phyloP scores from a whole-genome alignment of 2,113 vertebrate genomes.

The Archocentrus centrarchus region DNA sequence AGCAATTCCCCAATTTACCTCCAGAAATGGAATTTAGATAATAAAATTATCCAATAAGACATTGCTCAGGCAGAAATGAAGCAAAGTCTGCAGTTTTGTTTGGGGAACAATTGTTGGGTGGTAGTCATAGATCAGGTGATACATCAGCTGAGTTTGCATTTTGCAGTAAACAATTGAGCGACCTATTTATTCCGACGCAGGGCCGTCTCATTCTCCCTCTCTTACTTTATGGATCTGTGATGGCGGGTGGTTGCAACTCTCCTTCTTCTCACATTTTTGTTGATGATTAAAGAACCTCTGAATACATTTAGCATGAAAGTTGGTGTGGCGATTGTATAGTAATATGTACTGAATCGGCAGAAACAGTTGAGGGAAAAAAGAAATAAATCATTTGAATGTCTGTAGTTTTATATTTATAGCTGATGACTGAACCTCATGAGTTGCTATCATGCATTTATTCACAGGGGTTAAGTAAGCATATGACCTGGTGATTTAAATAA shows the following conservation, averaged over 20 bases:
- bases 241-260: background rate
- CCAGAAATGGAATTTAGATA: background rate
- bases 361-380: background rate
- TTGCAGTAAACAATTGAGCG: conserved; percentile 42
- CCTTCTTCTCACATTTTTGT: background rate
- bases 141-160: conserved; percentile 36
- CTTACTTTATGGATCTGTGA: background rate
- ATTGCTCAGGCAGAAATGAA: conserved; percentile 17
- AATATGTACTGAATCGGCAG: background rate
- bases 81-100: conserved; percentile 22
- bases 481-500: conserved; percentile 10
- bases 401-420: conserved; percentile 10
- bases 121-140: conserved; percentile 21
- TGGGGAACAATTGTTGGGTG: conserved; percentile 12
- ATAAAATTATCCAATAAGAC: conserved; percentile 12
- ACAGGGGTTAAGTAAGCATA: conserved; percentile 18
- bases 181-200: conserved; percentile 39
- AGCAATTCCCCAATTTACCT: background rate
- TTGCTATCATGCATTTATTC: conserved; percentile 13
- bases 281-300: background rate
- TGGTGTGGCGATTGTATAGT: background rate
- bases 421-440: conserved; percentile 20
- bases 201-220: background rate
- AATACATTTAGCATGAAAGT: background rate
- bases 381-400: background rate